phyloP scores from a whole-genome alignment of 2,888 invertebrate genomes.

The Nephrotoma guestfalica region DNA sequence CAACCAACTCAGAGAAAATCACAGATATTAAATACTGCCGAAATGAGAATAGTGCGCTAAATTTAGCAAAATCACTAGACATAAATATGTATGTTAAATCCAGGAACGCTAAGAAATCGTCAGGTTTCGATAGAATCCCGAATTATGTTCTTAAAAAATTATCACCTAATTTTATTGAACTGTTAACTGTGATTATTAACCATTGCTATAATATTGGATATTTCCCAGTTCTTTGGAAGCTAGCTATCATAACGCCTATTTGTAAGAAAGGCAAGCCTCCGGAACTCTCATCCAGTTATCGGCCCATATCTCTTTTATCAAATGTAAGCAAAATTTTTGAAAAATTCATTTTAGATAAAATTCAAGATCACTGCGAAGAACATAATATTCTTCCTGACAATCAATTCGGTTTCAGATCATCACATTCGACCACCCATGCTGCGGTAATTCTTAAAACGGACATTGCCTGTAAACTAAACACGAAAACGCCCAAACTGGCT shows the following conservation, averaged over 20 bases:
- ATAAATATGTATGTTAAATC: not conserved
- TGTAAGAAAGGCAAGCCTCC: not conserved
- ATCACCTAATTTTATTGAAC: not conserved
- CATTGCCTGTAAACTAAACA: not conserved
- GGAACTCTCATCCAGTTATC: not conserved
- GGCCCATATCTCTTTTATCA: not conserved
- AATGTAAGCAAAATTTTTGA: not conserved
- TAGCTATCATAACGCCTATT: not conserved
- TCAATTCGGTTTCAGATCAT: conserved; percentile 1
- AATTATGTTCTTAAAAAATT: not conserved
- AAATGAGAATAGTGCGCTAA: not conserved
- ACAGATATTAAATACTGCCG: not conserved
- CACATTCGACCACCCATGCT: conserved; percentile 5
- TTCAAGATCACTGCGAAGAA: not conserved
- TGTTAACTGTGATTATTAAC: not conserved
- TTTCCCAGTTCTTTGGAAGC: not conserved
- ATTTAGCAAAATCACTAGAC: not conserved
- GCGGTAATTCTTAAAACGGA: not conserved
- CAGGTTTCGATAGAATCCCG: not conserved
- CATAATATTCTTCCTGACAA: conserved; percentile 4
- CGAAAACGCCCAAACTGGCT: not conserved
- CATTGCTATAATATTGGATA: not conserved
- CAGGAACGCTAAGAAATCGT: not conserved
- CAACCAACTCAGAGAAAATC: not conserved
- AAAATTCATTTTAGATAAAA: not conserved